phyloP scores from a whole-genome alignment of 2,888 invertebrate species.

The Dynastes hyllus region DNA sequence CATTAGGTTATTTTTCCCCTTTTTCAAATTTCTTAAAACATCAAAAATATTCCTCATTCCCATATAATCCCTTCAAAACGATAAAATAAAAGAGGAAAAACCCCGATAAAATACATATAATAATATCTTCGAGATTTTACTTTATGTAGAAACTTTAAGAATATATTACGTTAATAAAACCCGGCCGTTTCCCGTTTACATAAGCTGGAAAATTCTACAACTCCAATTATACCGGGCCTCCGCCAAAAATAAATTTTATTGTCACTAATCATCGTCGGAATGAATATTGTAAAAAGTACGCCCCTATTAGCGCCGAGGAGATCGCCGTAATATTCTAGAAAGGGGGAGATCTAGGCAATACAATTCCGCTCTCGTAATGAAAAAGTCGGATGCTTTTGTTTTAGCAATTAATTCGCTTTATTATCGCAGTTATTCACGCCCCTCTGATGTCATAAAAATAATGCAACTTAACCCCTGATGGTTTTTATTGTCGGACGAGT shows the following conservation, averaged over 20 bases:
- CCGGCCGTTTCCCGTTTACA: not conserved
- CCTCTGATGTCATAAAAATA: conserved; percentile 53
- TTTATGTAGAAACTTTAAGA: conserved; percentile 1
- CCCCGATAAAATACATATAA: no score
- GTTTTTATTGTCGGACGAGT: conserved; percentile 41
- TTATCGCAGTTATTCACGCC: conserved; percentile 52
- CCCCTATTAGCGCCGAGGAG: conserved; percentile 26
- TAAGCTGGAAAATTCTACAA: not conserved
- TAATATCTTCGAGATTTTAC: not conserved
- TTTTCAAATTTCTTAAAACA: no score
- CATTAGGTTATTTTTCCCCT: no score
- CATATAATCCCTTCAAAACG: no score
- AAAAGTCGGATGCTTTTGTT: conserved; percentile 53
- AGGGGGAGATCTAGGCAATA: conserved; percentile 11
- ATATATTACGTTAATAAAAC: conserved; percentile 24
- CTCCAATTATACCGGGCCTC: not conserved
- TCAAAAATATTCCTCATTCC: no score
- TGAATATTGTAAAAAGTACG: conserved; percentile 20
- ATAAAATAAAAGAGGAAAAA: no score
- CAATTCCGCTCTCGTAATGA: conserved; percentile 50
- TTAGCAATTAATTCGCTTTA: conserved; percentile 55
- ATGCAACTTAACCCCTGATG: conserved; percentile 52
- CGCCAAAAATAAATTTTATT: conserved; percentile 34
- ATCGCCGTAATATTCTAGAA: conserved; percentile 7
- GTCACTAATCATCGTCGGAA: conserved; percentile 34